A percentile compares a stretch with the other conserved stretches of the same genome.
Evolutionary conservation across 2,888 invertebrate genomes (phyloP).

Genomic region (Apodemia zela): DNA sequence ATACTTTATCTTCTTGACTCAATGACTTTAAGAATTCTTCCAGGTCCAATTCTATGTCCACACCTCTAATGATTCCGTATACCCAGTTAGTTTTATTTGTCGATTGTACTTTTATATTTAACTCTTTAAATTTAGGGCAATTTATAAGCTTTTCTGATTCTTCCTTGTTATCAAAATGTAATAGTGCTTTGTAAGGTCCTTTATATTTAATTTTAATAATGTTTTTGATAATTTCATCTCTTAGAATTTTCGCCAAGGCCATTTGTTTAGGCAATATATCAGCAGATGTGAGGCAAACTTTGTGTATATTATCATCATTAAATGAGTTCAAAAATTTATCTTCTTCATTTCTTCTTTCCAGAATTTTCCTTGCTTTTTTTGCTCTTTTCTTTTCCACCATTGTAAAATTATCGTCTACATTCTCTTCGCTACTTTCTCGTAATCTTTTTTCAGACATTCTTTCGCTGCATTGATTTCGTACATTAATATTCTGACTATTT

Average conservation of each 20-base stretch:
- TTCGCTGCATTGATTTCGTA: neutral
- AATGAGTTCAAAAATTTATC: neutral
- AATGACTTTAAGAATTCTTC: constrained; percentile 17
- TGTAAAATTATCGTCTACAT: neutral
- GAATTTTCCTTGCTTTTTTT: neutral
- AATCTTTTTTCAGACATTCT: neutral
- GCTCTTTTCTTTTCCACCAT: neutral
- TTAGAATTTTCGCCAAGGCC: constrained; percentile 21
- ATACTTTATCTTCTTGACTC: neutral
- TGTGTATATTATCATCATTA: neutral
- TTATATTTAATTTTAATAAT: constrained; percentile 22
- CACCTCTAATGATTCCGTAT: constrained; percentile 20
- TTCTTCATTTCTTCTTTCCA: neutral
- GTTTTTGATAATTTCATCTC: constrained; percentile 19
- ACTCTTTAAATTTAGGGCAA: constrained; percentile 11
- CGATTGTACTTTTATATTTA: constrained; percentile 17
- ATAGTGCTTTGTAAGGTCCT: constrained; percentile 19
- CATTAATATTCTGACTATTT: neutral
- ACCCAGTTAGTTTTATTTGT: constrained; percentile 12
- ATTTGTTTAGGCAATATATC: constrained; percentile 24
- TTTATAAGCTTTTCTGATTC: constrained; percentile 13
- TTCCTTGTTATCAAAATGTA: constrained; percentile 19
- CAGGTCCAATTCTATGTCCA: constrained; percentile 15
- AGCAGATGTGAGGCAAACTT: constrained; percentile 10
- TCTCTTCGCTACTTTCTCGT: constrained; percentile 2